Percentiles rank a stretch among this genome's conserved stretches.
phyloP scores from a whole-genome alignment of 1,140 invertebrate genomes.

The Acyrthosiphon pisum region DNA sequence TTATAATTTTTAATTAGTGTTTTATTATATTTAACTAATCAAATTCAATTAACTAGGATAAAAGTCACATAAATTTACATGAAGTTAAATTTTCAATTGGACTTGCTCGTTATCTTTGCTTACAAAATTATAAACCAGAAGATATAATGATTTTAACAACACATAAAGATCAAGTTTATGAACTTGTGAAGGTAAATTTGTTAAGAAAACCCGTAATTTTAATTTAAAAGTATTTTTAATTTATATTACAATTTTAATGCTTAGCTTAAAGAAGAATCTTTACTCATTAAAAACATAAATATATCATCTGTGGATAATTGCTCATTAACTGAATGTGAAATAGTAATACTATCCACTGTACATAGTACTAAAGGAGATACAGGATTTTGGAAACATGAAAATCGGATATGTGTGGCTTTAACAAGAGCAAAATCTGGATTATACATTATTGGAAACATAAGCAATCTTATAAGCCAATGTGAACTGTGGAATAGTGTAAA shows the following conservation, averaged over 20 bases:
- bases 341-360: slow-evolving; percentile 83
- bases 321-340: slow-evolving; percentile 86
- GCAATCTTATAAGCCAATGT: slow-evolving; percentile 64
- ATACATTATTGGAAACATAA: slow-evolving; percentile 73
- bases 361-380: slow-evolving; percentile 75
- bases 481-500: slow-evolving; percentile 67
- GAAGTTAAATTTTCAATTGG: slow-evolving; percentile 69
- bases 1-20: slow-evolving; percentile 56
- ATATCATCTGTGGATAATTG: slow-evolving; percentile 81
- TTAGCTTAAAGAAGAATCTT: slow-evolving; percentile 56
- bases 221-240: neutral
- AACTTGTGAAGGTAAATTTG: slow-evolving; percentile 59
- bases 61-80: slow-evolving; percentile 65
- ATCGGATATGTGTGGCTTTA: slow-evolving; percentile 83
- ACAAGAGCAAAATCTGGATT: slow-evolving; percentile 79
- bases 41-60: slow-evolving; percentile 63
- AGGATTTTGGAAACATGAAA: slow-evolving; percentile 78
- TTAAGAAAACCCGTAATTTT: neutral
- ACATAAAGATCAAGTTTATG: slow-evolving; percentile 69
- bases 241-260: neutral
- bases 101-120: slow-evolving; percentile 69
- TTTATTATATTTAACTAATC: neutral
- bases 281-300: slow-evolving; percentile 63
- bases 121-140: slow-evolving; percentile 67
- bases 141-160: slow-evolving; percentile 74